Base-by-base conservation (phyloP, 1,140 invertebrate genomes). In the Catajapyx aquilonaris region DNA sequence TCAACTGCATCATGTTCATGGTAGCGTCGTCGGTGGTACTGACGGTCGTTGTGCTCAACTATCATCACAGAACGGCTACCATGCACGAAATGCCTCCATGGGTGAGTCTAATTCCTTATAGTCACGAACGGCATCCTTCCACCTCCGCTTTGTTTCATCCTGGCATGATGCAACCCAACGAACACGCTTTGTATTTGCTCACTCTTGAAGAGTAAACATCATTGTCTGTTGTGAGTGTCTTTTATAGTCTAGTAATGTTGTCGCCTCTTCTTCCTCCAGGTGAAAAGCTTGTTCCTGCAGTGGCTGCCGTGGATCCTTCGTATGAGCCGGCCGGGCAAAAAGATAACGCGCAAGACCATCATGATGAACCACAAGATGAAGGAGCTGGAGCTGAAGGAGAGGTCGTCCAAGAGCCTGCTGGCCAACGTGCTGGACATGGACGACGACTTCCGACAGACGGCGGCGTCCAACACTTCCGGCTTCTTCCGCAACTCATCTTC, bases 1-100 rank as follows among this genome's bases (percentile, higher is more conserved):
- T 98, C 73, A 94, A 94, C 60, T 96, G 88, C 67, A 96, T 97
- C 60, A 98, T 97, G 94, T 88, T 97, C 61, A 95, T 97, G 88
- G 91, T 96, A 59, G 90, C 91, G 28, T 88, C 91, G 41, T 96
- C 90, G 43, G 91, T 99, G 50, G 84, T 97, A 41, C 75, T 93
- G 48, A 97, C 94, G 17, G 88, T 98, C 39, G 73, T 97, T 47
- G 90, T 97, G 42, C 72, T 98, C 42, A 97, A 97, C 64, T 96
- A 93, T 61, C 94, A 98, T 66, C 90, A 97, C 62, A 71, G 91
- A 50, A 88, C 81, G 46, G 81, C 90, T 23, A 88, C 95, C 53
- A 94, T 86, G 54, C 88, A 97, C 59, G 77, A 81, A 53, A 95
- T 98, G 88, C 84, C 87, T 43, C 68, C 72, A 52, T 94, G 85